Evolutionary conservation across 2,888 invertebrate species (phyloP).

Genomic region (Vesta saturnalis): DNA sequence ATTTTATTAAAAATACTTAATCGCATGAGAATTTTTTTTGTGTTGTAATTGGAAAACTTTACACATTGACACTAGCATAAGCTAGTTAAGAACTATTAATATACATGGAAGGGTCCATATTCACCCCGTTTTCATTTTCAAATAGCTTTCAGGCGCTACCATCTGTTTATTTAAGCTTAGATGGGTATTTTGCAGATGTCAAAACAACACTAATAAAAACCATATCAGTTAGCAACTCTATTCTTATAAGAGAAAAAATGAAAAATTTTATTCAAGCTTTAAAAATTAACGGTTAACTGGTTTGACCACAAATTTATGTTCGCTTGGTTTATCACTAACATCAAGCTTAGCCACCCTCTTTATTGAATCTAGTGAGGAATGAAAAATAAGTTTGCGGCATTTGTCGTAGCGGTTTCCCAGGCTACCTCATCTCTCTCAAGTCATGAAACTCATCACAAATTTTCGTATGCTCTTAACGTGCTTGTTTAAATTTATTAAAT

Average conservation of each 20-base stretch:
- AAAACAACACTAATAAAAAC: not conserved
- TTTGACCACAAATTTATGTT: conserved; percentile 18
- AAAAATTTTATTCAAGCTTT: not conserved
- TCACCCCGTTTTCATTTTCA: conserved; percentile 11
- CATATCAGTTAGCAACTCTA: not conserved
- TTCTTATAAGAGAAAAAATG: not conserved
- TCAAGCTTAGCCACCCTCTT: conserved; percentile 35
- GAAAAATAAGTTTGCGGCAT: conserved; percentile 32
- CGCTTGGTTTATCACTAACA: conserved; percentile 25
- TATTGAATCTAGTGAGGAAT: conserved; percentile 36
- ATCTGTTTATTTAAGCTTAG: conserved; percentile 8
- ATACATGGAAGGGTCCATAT: conserved; percentile 12
- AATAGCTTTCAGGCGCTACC: conserved; percentile 8
- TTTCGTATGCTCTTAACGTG: conserved; percentile 6
- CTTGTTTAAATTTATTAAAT: conserved; percentile 20
- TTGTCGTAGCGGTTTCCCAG: conserved; percentile 27
- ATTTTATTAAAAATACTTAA: too few relatives aligned
- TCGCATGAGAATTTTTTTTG: not conserved
- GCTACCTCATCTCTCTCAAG: conserved; percentile 24
- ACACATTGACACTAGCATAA: conserved; percentile 11
- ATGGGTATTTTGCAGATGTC: conserved; percentile 6
- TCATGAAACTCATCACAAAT: conserved; percentile 25
- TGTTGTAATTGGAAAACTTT: conserved; percentile 4
- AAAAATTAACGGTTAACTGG: conserved; percentile 21
- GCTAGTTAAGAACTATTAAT: conserved; percentile 11